phyloP scores from a whole-genome alignment of 2,113 vertebrate species.

The Perca fluviatilis region DNA sequence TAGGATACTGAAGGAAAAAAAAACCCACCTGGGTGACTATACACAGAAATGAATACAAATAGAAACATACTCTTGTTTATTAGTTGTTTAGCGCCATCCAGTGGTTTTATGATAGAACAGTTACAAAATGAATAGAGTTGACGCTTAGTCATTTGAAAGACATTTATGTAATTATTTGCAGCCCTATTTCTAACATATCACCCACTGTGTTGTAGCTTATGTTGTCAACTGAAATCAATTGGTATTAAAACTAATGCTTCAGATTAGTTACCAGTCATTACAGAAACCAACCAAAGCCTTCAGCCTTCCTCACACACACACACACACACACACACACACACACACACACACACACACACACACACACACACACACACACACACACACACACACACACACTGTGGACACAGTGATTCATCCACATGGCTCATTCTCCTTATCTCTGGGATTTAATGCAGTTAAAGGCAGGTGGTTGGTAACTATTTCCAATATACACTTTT shows the following conservation, averaged over 20 bases:
- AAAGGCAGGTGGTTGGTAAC: too few relatives aligned
- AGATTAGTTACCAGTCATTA: not conserved
- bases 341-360: not conserved
- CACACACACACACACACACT: not conserved
- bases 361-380: not conserved
- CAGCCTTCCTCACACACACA: not conserved
- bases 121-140: not conserved
- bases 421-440: too few relatives aligned
- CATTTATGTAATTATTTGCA: too few relatives aligned
- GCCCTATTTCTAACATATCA: not conserved
- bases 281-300: not conserved
- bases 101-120: not conserved
- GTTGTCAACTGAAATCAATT: not conserved
- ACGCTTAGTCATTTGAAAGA: too few relatives aligned
- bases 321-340: not conserved
- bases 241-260: not conserved
- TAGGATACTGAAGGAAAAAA: not conserved
- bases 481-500: too few relatives aligned
- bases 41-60: not conserved
- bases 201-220: not conserved
- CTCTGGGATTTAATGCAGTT: too few relatives aligned
- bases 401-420: too few relatives aligned
- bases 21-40: too few relatives aligned
- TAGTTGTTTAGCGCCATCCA: constrained; percentile 17
- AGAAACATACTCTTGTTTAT: not conserved